phyloP scores from a whole-genome alignment of 2,888 invertebrate species.

The Metalampra italica region DNA sequence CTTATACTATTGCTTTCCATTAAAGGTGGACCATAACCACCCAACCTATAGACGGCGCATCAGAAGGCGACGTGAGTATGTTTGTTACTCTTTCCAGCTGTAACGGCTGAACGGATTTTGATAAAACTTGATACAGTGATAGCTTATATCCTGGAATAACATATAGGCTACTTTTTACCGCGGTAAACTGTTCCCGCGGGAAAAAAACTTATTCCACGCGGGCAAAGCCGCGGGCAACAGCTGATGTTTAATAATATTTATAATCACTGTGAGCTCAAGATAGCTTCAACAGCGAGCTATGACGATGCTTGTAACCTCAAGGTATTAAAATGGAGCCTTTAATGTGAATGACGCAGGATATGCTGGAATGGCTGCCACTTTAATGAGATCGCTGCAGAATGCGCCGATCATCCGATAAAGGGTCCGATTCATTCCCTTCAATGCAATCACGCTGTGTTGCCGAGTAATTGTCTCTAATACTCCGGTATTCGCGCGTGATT shows the following conservation, averaged over 20 bases:
- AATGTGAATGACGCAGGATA: background rate
- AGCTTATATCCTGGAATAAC: too few relatives aligned
- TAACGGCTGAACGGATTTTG: too few relatives aligned
- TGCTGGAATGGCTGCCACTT: slow-evolving; percentile 14
- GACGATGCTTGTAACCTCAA: background rate
- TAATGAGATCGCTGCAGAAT: slow-evolving; percentile 32
- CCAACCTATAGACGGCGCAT: background rate
- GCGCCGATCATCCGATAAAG: slow-evolving; percentile 28
- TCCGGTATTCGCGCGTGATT: background rate
- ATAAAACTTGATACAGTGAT: too few relatives aligned
- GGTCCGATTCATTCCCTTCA: slow-evolving; percentile 20
- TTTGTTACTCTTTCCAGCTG: too few relatives aligned
- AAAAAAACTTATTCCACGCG: too few relatives aligned
- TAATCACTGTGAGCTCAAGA: too few relatives aligned
- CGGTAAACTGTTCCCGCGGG: too few relatives aligned
- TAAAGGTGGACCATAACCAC: too few relatives aligned
- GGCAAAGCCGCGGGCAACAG: too few relatives aligned
- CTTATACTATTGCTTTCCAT: too few relatives aligned
- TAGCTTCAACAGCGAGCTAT: background rate
- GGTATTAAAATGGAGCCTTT: background rate
- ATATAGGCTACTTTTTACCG: too few relatives aligned
- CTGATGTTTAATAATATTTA: too few relatives aligned
- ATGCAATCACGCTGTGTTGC: slow-evolving; percentile 3
- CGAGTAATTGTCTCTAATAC: slow-evolving; percentile 11
- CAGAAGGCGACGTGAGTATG: background rate